Evolutionary conservation across 2,797 vertebrate species (phyloP), one percentile per base, ranked within the genome.

Genomic region (Eulemur mongoz): DNA sequence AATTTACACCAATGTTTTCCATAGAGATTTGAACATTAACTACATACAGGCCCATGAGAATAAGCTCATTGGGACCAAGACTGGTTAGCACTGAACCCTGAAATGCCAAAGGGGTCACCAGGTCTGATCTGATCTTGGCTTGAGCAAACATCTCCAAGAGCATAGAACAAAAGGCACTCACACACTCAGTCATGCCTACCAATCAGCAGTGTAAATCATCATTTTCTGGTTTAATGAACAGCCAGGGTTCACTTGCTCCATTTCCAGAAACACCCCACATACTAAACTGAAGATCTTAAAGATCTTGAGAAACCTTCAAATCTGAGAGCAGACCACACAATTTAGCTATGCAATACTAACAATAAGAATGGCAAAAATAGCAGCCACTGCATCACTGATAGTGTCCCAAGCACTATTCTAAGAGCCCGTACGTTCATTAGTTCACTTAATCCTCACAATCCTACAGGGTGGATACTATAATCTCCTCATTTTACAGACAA

Each of bases 221-320:
- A 17, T 40, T 63, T 89, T 80, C 93, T 96, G 89, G 52, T n/a
- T 96, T 93, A 89, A 95, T 69, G 40, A 92, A 57, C 2, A 89
- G 27, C 63, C 61, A 83, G 35, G 43, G 63, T 76, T 96, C 61
- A 59, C 22, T 93, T 43, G 57, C 2, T 81, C 43, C 35, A 30
- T 38, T 95, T 83, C 78, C 83, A 91, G 35, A 95, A 93, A 95
- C 13, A 70, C 50, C 25, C 35, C 30, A 78, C 50, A 27, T 30
- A 22, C 75, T 70, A 87, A 92, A 80, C 15, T 81, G 38, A 73
- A 57, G 20, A 67, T 78, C 32, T 70, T 27, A 86, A 85, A 45
- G 38, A 84, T 48, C 35, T 65, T 23, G 67, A 93, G 43, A 84
- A 87, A 91, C 48, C 22, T 91, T 32, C 65, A 83, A 69, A 27